Evolutionary conservation across 1,140 invertebrate species (phyloP), one percentile per base, ranked within the genome.

Genomic region (Melitaea cinxia): DNA sequence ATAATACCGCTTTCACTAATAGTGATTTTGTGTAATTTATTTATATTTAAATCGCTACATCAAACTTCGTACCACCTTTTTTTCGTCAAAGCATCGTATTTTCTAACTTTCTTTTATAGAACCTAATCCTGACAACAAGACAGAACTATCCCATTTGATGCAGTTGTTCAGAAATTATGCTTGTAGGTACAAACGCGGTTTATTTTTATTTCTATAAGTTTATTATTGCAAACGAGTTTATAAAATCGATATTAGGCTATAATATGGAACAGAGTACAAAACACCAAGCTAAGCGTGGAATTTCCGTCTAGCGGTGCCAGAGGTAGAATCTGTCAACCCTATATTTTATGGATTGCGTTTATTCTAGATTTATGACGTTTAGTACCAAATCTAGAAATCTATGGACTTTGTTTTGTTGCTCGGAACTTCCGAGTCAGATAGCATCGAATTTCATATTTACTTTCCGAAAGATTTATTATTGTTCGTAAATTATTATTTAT

Each of bases 291-390:
- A 17, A 42, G 14, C 9, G 2, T n/a, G 35, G 12, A 42, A 42
- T 17, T 42, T 42, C 37, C 37, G 37, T 15, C 37, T 42, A 23
- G 23, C 17, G 42, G 19, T 23, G 19, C 21, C 17, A 23, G 23
- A 7, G 42, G 19, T 23, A 12, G 10, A 21, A 4, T 23, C 42
- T 24, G 6, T n/a, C 21, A 47, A 23, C 42, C 21, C 42, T 47
- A 21, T 3, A 4, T 7, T 10, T 47, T 42, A 42, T 23, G 49
- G 33, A 60, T 53, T 17, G 49, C 19, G 50, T 26, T 30, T 28
- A 30, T 54, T 47, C 37, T 23, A 45, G 54, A 62, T 62, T 62
- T 62, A 62, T 55, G n/a, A 42, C 24, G 19, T 23, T 62, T 33
- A 55, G 24, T 47, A 54, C 52, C n/a, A 52, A 42, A 54, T 37